These are phyloP conservation scores for Lerista edwardsae DNA, from an alignment of 2,797 vertebrate genomes.

Conservation along the genomic window DNA sequence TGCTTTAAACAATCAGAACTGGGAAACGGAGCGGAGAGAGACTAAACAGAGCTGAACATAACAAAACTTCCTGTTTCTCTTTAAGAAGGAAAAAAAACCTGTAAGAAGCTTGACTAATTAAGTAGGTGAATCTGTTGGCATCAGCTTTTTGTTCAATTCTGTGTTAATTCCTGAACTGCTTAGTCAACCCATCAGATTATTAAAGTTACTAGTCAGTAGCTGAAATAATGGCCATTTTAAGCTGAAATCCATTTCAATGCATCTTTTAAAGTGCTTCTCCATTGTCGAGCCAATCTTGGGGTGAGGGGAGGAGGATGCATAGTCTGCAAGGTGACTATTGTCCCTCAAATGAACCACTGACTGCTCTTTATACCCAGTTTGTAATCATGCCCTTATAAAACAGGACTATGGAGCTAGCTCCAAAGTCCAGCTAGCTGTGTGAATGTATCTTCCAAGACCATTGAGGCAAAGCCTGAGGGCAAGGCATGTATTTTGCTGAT, in stretches of 20 bases:
- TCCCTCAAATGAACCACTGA: neutral
- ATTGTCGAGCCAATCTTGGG: neutral
- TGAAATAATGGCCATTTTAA: conserved; percentile 14
- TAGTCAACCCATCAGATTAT: conserved; percentile 14
- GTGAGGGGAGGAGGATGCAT: neutral
- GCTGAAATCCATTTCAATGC: neutral
- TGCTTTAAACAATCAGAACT: conserved; percentile 18
- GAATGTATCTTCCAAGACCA: neutral
- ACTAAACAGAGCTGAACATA: neutral
- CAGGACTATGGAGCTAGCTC: neutral
- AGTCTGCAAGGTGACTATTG: neutral
- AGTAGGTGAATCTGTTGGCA: conserved; percentile 23
- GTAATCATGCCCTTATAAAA: neutral
- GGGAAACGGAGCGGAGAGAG: neutral
- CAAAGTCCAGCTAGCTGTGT: neutral
- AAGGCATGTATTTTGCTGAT: no score
- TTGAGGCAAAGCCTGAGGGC: no score
- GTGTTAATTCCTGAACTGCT: conserved; percentile 14
- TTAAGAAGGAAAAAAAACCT: neutral
- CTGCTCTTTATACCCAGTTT: neutral
- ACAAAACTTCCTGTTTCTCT: neutral
- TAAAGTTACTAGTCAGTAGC: conserved; percentile 13
- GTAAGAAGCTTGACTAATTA: conserved; percentile 31
- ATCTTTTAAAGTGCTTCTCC: neutral
- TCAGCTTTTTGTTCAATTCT: conserved; percentile 6